These are phyloP conservation scores for Gasterosteus aculeatus DNA, from an alignment of 2,113 vertebrate genomes.

Conservation along the genomic window DNA sequence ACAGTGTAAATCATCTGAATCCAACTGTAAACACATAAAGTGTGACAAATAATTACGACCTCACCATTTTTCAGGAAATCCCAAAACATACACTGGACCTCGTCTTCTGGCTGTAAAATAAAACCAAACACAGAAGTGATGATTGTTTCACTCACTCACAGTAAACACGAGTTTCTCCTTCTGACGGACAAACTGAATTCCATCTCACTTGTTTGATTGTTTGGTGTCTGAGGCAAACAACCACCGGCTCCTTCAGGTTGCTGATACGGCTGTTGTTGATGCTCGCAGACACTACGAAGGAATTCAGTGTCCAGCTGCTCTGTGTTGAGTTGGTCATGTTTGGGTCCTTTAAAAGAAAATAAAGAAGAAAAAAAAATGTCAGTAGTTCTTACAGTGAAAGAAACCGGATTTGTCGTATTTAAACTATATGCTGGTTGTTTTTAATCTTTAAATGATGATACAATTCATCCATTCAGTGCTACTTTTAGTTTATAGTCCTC, in stretches of 20 bases:
- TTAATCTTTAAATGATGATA: neutral
- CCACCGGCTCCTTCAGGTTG: slow-evolving; percentile 81
- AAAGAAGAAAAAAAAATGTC: slow-evolving; percentile 19
- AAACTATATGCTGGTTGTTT: neutral
- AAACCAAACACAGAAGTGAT: slow-evolving; percentile 24
- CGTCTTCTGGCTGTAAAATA: slow-evolving; percentile 73
- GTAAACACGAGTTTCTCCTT: neutral
- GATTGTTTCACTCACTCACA: neutral
- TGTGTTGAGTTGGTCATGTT: slow-evolving; percentile 14
- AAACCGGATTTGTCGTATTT: neutral
- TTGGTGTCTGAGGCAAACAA: slow-evolving; percentile 82
- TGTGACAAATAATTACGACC: slow-evolving; percentile 36
- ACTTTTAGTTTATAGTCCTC: neutral
- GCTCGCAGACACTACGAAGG: slow-evolving; percentile 88
- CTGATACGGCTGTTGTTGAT: slow-evolving; percentile 78
- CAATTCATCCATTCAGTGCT: neutral
- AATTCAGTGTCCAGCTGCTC: slow-evolving; percentile 72
- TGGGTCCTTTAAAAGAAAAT: slow-evolving; percentile 69
- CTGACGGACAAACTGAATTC: neutral
- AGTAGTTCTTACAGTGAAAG: neutral
- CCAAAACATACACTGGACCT: slow-evolving; percentile 86
- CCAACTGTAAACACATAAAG: neutral
- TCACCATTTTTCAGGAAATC: slow-evolving; percentile 86
- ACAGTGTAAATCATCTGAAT: slow-evolving; percentile 16
- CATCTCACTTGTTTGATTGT: slow-evolving; percentile 74